A percentile compares a stretch with the other conserved stretches of the same genome.
phyloP scores from a whole-genome alignment of 2,113 vertebrate species.

The Peromyscus leucopus region DNA sequence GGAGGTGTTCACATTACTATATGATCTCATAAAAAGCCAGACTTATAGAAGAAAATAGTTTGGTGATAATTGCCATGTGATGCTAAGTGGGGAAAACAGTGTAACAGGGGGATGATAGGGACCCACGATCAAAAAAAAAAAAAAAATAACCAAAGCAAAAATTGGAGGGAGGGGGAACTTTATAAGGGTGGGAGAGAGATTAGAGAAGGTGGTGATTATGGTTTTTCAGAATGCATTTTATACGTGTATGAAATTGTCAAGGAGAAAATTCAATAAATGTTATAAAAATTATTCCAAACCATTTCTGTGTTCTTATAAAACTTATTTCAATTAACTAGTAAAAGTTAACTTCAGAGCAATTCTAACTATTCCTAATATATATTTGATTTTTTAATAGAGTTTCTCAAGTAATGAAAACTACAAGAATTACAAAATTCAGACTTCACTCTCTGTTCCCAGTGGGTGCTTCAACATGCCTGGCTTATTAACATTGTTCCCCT shows the following conservation, averaged over 20 bases:
- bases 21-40: background rate
- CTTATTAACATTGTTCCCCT: background rate
- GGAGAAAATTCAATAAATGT: background rate
- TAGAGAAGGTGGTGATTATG: background rate
- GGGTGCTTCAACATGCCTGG: background rate
- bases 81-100: accelerated
- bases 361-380: background rate
- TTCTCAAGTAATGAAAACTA: background rate
- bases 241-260: background rate
- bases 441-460: background rate
- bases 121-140: background rate
- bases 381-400: background rate
- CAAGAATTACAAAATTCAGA: background rate
- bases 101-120: background rate
- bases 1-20: background rate
- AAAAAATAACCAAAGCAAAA: background rate
- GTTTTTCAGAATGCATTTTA: background rate
- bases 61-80: background rate
- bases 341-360: background rate
- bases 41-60: background rate
- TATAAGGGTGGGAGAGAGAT: background rate
- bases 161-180: background rate
- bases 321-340: background rate
- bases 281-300: background rate
- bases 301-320: background rate